phyloP scores from a whole-genome alignment of 2,888 invertebrate genomes.

The Patella caerulea region DNA sequence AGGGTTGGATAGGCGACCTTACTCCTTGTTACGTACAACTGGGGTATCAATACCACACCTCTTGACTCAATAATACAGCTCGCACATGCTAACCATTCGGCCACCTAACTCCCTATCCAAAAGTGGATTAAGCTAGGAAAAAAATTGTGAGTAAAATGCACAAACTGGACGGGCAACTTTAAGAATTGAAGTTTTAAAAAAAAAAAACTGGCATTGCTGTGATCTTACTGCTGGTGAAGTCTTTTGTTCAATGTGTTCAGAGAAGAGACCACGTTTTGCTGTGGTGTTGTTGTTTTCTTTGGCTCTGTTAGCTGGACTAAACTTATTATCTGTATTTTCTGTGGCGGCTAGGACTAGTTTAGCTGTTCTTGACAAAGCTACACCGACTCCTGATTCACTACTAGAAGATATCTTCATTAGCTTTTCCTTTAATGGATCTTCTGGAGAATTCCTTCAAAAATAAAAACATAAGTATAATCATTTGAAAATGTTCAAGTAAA shows the following conservation, averaged over 20 bases:
- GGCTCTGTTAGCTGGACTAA: conserved; percentile 21
- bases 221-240: conserved; percentile 41
- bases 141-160: too few relatives aligned
- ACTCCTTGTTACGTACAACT: too few relatives aligned
- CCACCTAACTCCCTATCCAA: too few relatives aligned
- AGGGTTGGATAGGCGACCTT: too few relatives aligned
- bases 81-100: too few relatives aligned
- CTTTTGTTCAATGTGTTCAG: conserved; percentile 47
- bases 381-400: conserved; percentile 39
- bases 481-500: not conserved
- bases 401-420: conserved; percentile 51
- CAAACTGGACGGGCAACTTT: too few relatives aligned
- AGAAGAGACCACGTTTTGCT: conserved; percentile 36
- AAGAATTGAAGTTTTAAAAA: too few relatives aligned
- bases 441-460: not conserved
- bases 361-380: conserved; percentile 47
- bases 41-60: too few relatives aligned
- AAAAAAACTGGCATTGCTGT: too few relatives aligned
- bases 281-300: conserved; percentile 15
- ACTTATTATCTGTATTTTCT: conserved; percentile 21
- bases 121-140: too few relatives aligned
- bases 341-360: conserved; percentile 51
- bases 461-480: not conserved
- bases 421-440: conserved; percentile 37
- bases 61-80: too few relatives aligned